Percentiles rank a stretch among this genome's conserved stretches.
phyloP scores from a whole-genome alignment of 2,888 invertebrate species.

The Pseudoips prasinana region DNA sequence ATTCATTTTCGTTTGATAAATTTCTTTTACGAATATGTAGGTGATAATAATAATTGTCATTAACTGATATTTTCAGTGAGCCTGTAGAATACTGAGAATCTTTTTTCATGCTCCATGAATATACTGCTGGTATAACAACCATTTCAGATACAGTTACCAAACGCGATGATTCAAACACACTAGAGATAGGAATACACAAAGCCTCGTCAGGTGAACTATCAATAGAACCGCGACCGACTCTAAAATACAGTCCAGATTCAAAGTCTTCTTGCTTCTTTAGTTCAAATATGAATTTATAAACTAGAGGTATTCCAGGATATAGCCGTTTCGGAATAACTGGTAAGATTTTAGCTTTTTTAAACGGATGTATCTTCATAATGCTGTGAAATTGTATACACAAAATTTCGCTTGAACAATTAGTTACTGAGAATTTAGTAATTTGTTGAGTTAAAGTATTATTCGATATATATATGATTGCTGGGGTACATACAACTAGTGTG shows the following conservation, averaged over 20 bases:
- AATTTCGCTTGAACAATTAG: conserved; percentile 47
- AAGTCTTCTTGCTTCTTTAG: conserved; percentile 44
- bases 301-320: conserved; percentile 53
- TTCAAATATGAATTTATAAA: conserved; percentile 47
- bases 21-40: conserved; percentile 51
- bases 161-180: conserved; percentile 30
- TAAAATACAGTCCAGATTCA: conserved; percentile 48
- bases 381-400: conserved; percentile 50
- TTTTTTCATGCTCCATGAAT: conserved; percentile 56
- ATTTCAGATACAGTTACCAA: conserved; percentile 41
- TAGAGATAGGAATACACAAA: conserved; percentile 50
- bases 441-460: conserved; percentile 41
- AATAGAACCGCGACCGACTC: conserved; percentile 42
- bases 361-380: conserved; percentile 42
- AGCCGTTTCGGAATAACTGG: conserved; percentile 50
- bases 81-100: conserved; percentile 44
- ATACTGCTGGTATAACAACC: conserved; percentile 50
- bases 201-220: conserved; percentile 35
- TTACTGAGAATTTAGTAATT: conserved; percentile 47
- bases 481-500: conserved; percentile 39
- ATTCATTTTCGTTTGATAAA: conserved; percentile 31
- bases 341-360: conserved; percentile 40
- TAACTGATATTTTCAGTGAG: conserved; percentile 36
- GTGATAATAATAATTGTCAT: conserved; percentile 45
- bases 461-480: conserved; percentile 42